These are phyloP conservation scores for Netelia inedita DNA, from an alignment of 2,888 invertebrate species.

Conservation along the genomic window DNA sequence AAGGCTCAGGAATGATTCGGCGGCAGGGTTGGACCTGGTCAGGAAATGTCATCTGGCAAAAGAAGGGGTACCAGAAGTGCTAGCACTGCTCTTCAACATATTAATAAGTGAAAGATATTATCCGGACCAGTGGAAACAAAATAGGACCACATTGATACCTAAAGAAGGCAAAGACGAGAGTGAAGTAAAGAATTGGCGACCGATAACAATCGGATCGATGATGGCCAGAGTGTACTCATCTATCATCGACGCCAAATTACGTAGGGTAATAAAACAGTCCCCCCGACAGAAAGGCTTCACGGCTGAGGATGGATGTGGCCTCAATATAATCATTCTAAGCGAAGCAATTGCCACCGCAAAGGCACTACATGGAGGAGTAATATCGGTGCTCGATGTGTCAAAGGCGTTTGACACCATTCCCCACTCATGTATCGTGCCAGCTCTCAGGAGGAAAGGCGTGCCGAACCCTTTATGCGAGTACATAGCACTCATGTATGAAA, in stretches of 20 bases:
- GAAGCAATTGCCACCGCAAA: conserved; percentile 40
- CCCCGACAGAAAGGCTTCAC: conserved; percentile 80
- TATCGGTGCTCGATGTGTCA: conserved; percentile 69
- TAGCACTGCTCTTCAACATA: not conserved
- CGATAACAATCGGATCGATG: too few relatives aligned
- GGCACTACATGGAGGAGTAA: not conserved
- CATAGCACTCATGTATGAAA: not conserved
- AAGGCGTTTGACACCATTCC: conserved; percentile 74
- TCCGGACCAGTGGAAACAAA: not conserved
- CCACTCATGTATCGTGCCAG: conserved; percentile 37
- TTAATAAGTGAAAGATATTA: not conserved
- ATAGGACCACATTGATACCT: conserved; percentile 70
- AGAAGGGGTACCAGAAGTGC: not conserved
- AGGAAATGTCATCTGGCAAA: not conserved
- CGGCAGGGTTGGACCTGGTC: not conserved
- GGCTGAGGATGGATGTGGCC: conserved; percentile 72
- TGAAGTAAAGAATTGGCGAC: too few relatives aligned
- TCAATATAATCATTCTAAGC: conserved; percentile 58
- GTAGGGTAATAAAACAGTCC: conserved; percentile 65
- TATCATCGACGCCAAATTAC: conserved; percentile 74
- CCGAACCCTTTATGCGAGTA: not conserved
- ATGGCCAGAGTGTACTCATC: too few relatives aligned
- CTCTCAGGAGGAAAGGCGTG: conserved; percentile 39
- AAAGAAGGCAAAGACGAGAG: too few relatives aligned
- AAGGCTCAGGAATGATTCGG: too few relatives aligned